Evolutionary conservation across 2,888 invertebrate species (phyloP), one percentile per base, ranked within the genome.

Genomic region (Ochropleura leucogaster): DNA sequence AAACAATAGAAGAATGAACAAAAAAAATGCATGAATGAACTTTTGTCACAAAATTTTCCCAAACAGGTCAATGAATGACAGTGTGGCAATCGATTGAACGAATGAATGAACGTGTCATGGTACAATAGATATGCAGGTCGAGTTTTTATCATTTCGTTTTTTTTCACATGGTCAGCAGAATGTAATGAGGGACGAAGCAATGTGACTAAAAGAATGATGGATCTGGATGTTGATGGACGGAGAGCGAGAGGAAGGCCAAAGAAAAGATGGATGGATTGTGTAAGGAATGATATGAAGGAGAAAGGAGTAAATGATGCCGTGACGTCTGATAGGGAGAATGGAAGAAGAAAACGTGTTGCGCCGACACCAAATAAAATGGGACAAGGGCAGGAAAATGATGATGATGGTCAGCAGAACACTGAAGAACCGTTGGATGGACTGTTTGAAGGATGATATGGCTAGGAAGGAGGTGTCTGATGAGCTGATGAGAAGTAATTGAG

Each of bases 81-180:
- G 59, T 82, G 57, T 55, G 40, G 84, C 76, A 82, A 82, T 76
- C 72, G 47, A 76, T 73, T 68, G 82, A 84, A 68, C 68, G 72
- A 84, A 16, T 80, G 84, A 80, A 84, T 84, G 84, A 79, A 72
- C 57, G 53, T 16, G 68, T 55, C 66, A 74, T 40, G 82, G 82
- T 46, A 10, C 14, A 18, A n/a, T 60, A 14, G 57, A 6, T 8
- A 69, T 59, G 6, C 57, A 65, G 83, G 83, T 65, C 82, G 18
- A 1, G 12, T 76, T 60, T 59, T 81, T 71, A 18, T 72, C 0
- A 10, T 30, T n/a, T 46, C 40, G 47, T n/a, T 53, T 64, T 72
- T 63, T 70, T 66, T 62, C 6, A 59, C 3, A n/a, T 57, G 20
- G 16, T 51, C 40, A 46, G 64, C 55, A 72, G 71, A 44, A 49